Base-by-base conservation (phyloP, 2,888 invertebrate species). In the Macropis europaea region DNA sequence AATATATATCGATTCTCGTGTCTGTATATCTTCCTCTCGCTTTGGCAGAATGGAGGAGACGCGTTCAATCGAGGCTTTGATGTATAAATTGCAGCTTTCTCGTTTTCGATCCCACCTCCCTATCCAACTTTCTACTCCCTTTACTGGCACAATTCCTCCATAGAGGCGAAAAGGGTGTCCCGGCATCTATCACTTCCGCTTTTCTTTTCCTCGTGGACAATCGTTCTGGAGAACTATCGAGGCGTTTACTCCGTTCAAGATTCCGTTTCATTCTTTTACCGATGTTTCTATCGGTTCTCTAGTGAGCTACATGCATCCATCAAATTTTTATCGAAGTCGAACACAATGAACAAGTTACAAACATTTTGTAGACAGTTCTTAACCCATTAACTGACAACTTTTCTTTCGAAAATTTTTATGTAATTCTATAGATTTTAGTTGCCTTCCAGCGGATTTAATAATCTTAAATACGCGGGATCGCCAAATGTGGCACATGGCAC, bases 1-100 rank as follows among this genome's bases (percentile, higher is more conserved):
- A 67, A 70, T 69, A 78, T 75, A 77, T 74, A 77, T 77, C 61
- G 79, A 77, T 71, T 69, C 68, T 45, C 50, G 64, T 53, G 68
- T 52, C 66, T 66, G 74, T 71, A 69, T 72, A 70, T 81, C 61
- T 73, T 74, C 56, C 66, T 76, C 69, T 76, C 66, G 54, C 77
- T 77, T 75, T 77, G 67, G 43, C 69, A 64, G 69, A 62, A 59
- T 36, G 52, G 72, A 66, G 77, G 72, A 72, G 78, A 75, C 73
- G 79, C 79, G 77, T 81, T 81, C 82, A 83, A 83, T 83, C 79
- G 79, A 74, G 76, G 81, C 83, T 82, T 83, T 82, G 82, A 82
- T 82, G 82, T 78, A 83, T 82, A 82, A 82, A 82, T 82, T 80
- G 81, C 75, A 76, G 73, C 75, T 81, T 73, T 79, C 75, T 81